A percentile compares a stretch with the other conserved stretches of the same genome.
Conservation (phyloP, 2,888 invertebrate species). For the Tanypteryx hageni region DNA sequence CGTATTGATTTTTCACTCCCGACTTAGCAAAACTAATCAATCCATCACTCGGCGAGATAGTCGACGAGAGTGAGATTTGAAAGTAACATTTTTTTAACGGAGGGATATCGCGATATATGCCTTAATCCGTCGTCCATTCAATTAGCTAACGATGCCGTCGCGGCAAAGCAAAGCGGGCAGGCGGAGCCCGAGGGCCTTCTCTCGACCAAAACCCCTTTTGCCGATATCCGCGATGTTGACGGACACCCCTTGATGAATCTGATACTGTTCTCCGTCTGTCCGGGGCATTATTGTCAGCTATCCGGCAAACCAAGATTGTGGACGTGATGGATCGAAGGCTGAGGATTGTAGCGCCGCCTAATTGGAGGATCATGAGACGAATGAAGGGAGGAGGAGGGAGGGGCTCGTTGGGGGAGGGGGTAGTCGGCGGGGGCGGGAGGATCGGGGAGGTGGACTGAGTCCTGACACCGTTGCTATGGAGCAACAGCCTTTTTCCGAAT, state of each 20-base stretch:
- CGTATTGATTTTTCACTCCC: no score
- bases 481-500: conserved; percentile 39
- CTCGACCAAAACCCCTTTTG: neutral
- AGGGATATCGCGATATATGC: no score
- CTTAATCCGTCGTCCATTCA: neutral
- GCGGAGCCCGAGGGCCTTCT: neutral
- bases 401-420: neutral
- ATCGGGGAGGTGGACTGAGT: neutral
- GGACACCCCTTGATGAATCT: conserved; percentile 39
- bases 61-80: no score
- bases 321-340: conserved; percentile 50
- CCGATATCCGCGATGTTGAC: neutral
- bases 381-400: neutral
- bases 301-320: conserved; percentile 47
- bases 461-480: neutral
- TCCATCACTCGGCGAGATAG: no score
- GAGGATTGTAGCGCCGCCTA: conserved; percentile 15
- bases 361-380: conserved; percentile 45
- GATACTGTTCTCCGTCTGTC: neutral
- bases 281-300: conserved; percentile 52
- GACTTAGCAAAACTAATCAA: no score
- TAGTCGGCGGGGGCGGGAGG: neutral
- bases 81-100: no score
- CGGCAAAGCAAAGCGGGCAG: neutral
- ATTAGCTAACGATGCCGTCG: neutral